These are phyloP conservation scores for Cyprinodon variegatus DNA, from an alignment of 2,113 vertebrate species.

Conservation along the genomic window DNA sequence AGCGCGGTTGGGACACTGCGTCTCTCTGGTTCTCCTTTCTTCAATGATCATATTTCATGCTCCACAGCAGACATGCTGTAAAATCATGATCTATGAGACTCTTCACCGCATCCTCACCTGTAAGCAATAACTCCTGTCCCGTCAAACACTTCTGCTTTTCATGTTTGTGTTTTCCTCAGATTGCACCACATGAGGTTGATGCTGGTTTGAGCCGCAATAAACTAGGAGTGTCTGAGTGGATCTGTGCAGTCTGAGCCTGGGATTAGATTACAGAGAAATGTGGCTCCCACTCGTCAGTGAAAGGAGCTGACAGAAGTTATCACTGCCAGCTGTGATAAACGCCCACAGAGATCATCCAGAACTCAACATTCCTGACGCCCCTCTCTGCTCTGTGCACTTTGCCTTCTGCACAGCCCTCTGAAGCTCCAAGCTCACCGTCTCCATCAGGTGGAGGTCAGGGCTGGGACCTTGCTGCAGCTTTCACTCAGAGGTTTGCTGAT, in stretches of 20 bases:
- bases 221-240: not conserved
- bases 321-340: not conserved
- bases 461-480: too few relatives aligned
- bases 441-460: too few relatives aligned
- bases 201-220: not conserved
- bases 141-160: slow-evolving; percentile 45
- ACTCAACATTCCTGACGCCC: not conserved
- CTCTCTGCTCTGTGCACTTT: too few relatives aligned
- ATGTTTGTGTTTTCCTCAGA: not conserved
- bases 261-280: slow-evolving; percentile 7
- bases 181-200: not conserved
- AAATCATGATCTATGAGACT: not conserved
- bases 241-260: not conserved
- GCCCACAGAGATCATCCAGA: not conserved
- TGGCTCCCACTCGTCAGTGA: not conserved
- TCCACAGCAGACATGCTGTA: too few relatives aligned
- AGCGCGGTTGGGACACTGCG: too few relatives aligned
- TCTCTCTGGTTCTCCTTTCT: too few relatives aligned
- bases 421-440: too few relatives aligned
- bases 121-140: slow-evolving; percentile 23
- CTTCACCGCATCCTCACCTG: not conserved
- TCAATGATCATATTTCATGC: too few relatives aligned
- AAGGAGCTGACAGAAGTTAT: slow-evolving; percentile 13
- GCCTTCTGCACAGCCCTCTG: too few relatives aligned
- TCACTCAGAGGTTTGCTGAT: too few relatives aligned